These are phyloP conservation scores for Amphipyra tragopoginis DNA, from an alignment of 2,888 invertebrate genomes.

Conservation along the genomic window DNA sequence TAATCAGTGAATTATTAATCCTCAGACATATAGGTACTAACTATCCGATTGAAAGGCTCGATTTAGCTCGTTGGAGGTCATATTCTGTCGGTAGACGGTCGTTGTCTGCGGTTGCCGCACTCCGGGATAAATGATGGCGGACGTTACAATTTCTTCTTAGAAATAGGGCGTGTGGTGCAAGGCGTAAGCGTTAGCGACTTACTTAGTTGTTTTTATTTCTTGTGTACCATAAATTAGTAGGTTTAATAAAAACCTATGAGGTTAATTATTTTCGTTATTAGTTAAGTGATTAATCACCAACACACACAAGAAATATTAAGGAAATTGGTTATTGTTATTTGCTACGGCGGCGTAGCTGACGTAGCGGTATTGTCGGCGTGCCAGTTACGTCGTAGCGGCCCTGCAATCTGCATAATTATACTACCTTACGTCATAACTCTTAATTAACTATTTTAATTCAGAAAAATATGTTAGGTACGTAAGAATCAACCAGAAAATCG, in stretches of 20 bases:
- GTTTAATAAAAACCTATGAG: too few species aligned
- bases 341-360: conserved; percentile 37
- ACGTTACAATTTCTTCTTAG: conserved; percentile 63
- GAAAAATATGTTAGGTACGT: too few species aligned
- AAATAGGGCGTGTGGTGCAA: conserved; percentile 44
- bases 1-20: too few species aligned
- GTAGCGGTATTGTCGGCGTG: neutral
- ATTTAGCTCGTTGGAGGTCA: conserved; percentile 10
- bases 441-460: too few species aligned
- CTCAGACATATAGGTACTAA: too few species aligned
- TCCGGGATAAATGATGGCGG: conserved; percentile 59
- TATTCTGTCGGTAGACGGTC: conserved; percentile 4
- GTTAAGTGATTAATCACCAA: neutral
- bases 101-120: conserved; percentile 22
- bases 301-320: too few species aligned
- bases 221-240: neutral
- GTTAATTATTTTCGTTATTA: too few species aligned
- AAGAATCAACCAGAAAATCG: too few species aligned
- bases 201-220: neutral
- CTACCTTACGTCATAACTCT: too few species aligned
- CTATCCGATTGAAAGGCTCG: too few species aligned
- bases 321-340: neutral
- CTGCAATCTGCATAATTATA: too few species aligned
- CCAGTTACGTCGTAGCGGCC: conserved; percentile 27
- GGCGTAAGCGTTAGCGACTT: conserved; percentile 31